Evolutionary conservation across 2,113 vertebrate species (phyloP).

Genomic region (Spheniscus mendiculus): DNA sequence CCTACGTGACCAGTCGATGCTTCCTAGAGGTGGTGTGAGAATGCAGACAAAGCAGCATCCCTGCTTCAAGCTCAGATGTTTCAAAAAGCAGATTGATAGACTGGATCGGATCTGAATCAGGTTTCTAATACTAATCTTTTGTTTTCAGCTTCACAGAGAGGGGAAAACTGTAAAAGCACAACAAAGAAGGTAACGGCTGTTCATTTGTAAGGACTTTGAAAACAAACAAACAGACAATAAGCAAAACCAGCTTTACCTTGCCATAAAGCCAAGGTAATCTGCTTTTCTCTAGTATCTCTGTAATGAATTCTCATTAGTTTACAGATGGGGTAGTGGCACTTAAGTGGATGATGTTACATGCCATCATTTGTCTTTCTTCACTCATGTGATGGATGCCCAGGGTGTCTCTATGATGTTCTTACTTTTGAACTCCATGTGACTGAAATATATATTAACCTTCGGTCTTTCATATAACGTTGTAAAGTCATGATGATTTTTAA

Average conservation of each 20-base stretch:
- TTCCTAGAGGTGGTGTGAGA: background rate
- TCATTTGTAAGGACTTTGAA: slow-evolving; percentile 52
- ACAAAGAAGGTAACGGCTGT: background rate
- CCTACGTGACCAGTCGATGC: rapidly evolving
- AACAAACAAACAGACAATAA: slow-evolving; percentile 20
- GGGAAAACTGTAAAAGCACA: background rate
- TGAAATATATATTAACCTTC: background rate
- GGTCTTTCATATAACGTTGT: background rate
- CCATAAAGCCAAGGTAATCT: slow-evolving; percentile 63
- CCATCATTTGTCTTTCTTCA: background rate
- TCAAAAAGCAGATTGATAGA: background rate
- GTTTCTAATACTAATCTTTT: background rate
- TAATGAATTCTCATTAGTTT: slow-evolving; percentile 72
- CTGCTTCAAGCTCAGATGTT: background rate
- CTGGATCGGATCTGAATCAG: background rate
- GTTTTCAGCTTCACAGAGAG: background rate
- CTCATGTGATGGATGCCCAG: background rate
- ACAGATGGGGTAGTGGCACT: background rate
- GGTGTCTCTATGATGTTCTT: background rate
- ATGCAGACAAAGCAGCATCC: background rate
- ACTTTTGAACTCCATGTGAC: background rate
- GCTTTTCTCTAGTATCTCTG: slow-evolving; percentile 43
- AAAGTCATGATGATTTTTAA: background rate
- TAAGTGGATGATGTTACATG: slow-evolving; percentile 1
- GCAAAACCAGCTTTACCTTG: slow-evolving; percentile 49